Base-by-base conservation (phyloP, 2,888 invertebrate genomes). In the Platynereis dumerilii region DNA sequence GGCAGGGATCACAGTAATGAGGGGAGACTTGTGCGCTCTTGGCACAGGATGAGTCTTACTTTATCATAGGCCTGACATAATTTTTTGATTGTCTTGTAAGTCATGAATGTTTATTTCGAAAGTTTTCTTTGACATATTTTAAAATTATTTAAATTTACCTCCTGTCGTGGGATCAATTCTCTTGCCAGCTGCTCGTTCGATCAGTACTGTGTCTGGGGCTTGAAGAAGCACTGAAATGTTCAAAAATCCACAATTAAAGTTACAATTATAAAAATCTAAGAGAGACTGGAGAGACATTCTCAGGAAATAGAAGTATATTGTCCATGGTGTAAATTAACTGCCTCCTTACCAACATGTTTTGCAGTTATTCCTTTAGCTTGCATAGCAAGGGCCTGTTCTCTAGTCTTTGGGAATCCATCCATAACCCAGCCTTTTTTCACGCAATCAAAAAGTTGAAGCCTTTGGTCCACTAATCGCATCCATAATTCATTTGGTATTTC, bases 361-460 rank as follows among this genome's bases (percentile, higher is more conserved):
- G 83, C 81, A 71, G 74, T 77, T 42, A 84, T 76, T 29, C 84
- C 84, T 24, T 68, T 68, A 12, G 77, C 73, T 67, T 82, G 81
- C 48, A 84, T 67, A 1, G 79, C 80, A n/a, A 79, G 68, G 2
- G 81, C 79, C 63, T 84, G 82, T 58, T 83, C 80, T 60, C 81
- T 70, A 2, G 80, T 81, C 66, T 79, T 74, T 0, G 84, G 83
- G 64, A 83, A 81, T 10, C 80, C 80, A 64, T 82, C 83, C 73
- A 84, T 66, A 2, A 84, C 79, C 81, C 81, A 84, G 7, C 84
- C 84, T 58, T 80, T 81, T 70, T 80, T 80, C 15, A 79, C 75
- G 71, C 81, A 81, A 70, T 84, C 84, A 72, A 77, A 78, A 60
- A 79, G 66, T 53, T 78, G 73, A 67, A 80, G 67, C 34, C 83